Percentiles rank a stretch among this genome's conserved stretches.
These are phyloP conservation scores for Callorhinus ursinus DNA, from an alignment of 2,113 vertebrate genomes.

Conservation along the genomic window DNA sequence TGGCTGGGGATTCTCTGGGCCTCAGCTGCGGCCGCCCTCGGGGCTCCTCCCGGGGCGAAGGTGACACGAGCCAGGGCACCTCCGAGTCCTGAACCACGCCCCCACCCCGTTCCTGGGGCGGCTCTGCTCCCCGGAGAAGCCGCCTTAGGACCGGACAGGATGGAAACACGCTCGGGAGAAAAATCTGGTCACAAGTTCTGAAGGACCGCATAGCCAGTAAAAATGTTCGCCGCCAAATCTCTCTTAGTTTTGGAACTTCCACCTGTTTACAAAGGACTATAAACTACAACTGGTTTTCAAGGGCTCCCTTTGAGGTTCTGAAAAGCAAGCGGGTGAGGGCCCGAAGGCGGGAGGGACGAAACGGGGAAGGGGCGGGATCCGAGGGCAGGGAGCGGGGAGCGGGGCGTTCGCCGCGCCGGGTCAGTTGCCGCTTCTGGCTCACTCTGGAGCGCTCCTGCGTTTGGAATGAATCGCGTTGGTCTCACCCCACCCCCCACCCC, in stretches of 20 bases:
- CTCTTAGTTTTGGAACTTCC: not conserved
- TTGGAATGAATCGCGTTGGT: not conserved
- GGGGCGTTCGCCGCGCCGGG: rapidly evolving
- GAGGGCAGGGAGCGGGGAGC: not conserved
- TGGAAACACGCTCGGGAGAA: not conserved
- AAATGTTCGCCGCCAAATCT: not conserved
- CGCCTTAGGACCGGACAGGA: not conserved
- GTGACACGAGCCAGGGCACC: not conserved
- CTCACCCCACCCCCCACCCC: not conserved
- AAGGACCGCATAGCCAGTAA: not conserved
- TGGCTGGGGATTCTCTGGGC: not conserved
- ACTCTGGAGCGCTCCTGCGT: not conserved
- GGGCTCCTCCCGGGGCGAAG: not conserved
- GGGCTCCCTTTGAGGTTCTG: not conserved
- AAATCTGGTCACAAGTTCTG: not conserved
- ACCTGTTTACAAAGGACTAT: not conserved
- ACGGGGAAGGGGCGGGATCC: not conserved
- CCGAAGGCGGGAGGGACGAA: not conserved
- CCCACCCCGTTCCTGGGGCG: not conserved
- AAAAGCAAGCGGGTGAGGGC: not conserved
- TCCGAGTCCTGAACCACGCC: not conserved
- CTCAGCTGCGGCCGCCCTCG: no score
- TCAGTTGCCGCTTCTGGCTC: not conserved
- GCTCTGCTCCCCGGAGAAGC: not conserved
- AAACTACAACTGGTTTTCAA: not conserved